These are phyloP conservation scores for Diarsia brunnea DNA, from an alignment of 2,888 invertebrate genomes.

Conservation along the genomic window DNA sequence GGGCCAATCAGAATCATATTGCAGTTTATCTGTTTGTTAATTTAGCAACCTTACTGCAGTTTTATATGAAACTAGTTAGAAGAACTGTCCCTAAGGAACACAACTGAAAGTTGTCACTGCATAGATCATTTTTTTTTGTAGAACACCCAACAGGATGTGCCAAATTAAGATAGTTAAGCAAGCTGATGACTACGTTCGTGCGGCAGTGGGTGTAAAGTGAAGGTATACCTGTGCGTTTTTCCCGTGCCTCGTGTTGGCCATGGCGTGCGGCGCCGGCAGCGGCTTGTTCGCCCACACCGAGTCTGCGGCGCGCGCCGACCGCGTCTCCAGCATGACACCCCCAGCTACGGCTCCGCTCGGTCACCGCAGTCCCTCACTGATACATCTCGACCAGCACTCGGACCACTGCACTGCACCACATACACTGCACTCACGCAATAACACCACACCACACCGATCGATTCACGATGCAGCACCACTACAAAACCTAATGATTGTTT, in stretches of 20 bases:
- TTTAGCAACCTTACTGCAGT: slow-evolving; percentile 11
- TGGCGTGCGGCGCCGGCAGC: slow-evolving; percentile 90
- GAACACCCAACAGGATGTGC: slow-evolving; percentile 57
- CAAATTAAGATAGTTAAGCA: slow-evolving; percentile 52
- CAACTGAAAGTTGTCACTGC: slow-evolving; percentile 10
- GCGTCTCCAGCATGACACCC: slow-evolving; percentile 93
- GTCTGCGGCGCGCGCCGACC: slow-evolving; percentile 94
- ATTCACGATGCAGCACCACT: slow-evolving; percentile 73
- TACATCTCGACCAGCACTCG: slow-evolving; percentile 77
- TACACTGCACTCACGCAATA: slow-evolving; percentile 63
- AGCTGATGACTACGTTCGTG: slow-evolving; percentile 39
- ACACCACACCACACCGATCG: slow-evolving; percentile 65
- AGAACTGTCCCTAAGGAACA: slow-evolving; percentile 2
- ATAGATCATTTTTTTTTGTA: slow-evolving; percentile 25
- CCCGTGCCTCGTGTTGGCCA: slow-evolving; percentile 91
- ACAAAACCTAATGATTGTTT: slow-evolving; percentile 81
- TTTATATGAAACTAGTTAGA: slow-evolving; percentile 29
- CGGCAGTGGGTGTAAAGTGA: slow-evolving; percentile 59
- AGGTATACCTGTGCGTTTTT: slow-evolving; percentile 92
- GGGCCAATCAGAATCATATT: slow-evolving; percentile 45
- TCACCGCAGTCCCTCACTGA: slow-evolving; percentile 80
- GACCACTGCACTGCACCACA: slow-evolving; percentile 78
- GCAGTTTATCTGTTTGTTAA: background rate
- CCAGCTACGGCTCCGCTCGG: slow-evolving; percentile 75
- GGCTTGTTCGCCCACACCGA: slow-evolving; percentile 92